These are phyloP conservation scores for Onychomys arenicola DNA, from an alignment of 2,797 vertebrate species.

Conservation along the genomic window DNA sequence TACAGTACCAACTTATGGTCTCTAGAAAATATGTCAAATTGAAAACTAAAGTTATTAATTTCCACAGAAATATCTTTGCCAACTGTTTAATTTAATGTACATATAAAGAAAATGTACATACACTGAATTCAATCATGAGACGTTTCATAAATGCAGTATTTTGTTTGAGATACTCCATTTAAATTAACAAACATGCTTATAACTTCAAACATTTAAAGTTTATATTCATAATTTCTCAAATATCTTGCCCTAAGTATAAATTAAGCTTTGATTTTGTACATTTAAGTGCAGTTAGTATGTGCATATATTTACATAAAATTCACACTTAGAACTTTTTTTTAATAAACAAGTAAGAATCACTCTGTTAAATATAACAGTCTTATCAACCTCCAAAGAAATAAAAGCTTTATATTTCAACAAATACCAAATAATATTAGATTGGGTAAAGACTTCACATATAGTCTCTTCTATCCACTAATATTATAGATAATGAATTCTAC, in stretches of 20 bases:
- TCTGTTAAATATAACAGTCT: constrained; percentile 35
- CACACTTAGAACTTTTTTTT: constrained; percentile 40
- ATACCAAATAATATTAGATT: constrained; percentile 35
- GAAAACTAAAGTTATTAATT: constrained; percentile 57
- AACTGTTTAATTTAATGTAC: constrained; percentile 53
- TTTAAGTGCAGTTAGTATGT: constrained; percentile 23
- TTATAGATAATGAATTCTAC: background rate
- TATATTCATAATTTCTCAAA: constrained; percentile 41
- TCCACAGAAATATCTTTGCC: constrained; percentile 50
- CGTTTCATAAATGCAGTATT: constrained; percentile 63
- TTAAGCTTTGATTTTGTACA: constrained; percentile 56
- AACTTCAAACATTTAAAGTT: constrained; percentile 45
- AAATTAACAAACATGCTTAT: constrained; percentile 67
- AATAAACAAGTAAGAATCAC: background rate
- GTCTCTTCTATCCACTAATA: background rate
- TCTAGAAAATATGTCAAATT: constrained; percentile 30
- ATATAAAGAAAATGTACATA: constrained; percentile 44
- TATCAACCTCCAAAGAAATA: constrained; percentile 1
- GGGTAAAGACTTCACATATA: background rate
- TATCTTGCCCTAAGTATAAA: constrained; percentile 57
- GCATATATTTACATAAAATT: constrained; percentile 29
- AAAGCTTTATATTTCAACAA: constrained; percentile 8
- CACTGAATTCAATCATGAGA: constrained; percentile 37
- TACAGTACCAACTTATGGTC: background rate
- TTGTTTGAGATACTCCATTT: constrained; percentile 61